Evolutionary conservation across 2,888 invertebrate species (phyloP).

Genomic region (Chirona hameri): DNA sequence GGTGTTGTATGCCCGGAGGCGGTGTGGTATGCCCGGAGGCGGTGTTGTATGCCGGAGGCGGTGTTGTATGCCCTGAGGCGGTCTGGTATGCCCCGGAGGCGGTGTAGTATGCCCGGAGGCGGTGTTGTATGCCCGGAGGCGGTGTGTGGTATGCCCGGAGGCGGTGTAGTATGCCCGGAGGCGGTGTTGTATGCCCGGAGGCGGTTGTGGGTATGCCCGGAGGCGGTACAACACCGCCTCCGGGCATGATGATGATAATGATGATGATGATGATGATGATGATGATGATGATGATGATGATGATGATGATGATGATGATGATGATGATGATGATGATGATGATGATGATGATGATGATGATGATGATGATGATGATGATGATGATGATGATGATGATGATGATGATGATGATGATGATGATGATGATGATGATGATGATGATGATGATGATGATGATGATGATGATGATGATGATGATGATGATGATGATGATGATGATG

Average conservation of each 20-base stretch:
- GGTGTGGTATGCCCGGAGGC: too few relatives aligned
- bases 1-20: too few relatives aligned
- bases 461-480: slow-evolving; percentile 22
- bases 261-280: slow-evolving; percentile 22
- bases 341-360: slow-evolving; percentile 22
- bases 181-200: too few relatives aligned
- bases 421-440: neutral
- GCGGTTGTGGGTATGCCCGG: too few relatives aligned
- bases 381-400: neutral
- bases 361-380: neutral
- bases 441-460: slow-evolving; percentile 7
- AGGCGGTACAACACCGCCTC: neutral
- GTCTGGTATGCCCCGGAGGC: too few relatives aligned
- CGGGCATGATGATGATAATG: slow-evolving; percentile 6
- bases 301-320: slow-evolving; percentile 22
- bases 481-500: slow-evolving; percentile 22
- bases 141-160: too few relatives aligned
- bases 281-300: slow-evolving; percentile 22
- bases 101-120: too few relatives aligned
- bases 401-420: neutral
- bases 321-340: slow-evolving; percentile 22
- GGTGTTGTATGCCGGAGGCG: too few relatives aligned
- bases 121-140: too few relatives aligned
- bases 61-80: too few relatives aligned
- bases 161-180: too few relatives aligned